Evolutionary conservation across 2,113 vertebrate genomes (phyloP), one percentile per base, ranked within the genome.

Genomic region (Mixornis gularis): DNA sequence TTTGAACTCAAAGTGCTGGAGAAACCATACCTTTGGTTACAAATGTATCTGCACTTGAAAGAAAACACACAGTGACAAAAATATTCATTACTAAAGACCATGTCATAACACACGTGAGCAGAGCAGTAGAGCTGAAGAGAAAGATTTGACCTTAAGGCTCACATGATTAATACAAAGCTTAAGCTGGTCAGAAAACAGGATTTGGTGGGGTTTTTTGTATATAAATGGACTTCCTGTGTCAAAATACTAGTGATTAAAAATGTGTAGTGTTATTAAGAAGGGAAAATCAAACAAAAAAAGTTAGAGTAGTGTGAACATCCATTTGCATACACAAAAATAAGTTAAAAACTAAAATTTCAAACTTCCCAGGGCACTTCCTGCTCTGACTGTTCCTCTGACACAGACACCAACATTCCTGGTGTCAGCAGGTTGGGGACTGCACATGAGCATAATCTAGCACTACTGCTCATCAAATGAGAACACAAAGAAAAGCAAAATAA

Each of bases 51-150:
- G 40, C n/a, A 32, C 25, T 66, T 78, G 24, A 63, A 89, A 62
- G 41, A 79, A 94, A 64, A 60, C 1, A 55, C 17, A 46, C 20
- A 46, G 17, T 68, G 43, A 74, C 44, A 18, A 76, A 91, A 73
- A 34, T 44, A 34, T 77, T 66, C 27, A 43, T 74, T 70, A 74
- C 46, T 38, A 65, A 83, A 81, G 44, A n/a, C 65, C 43, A 16
- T 10, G 36, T 34, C 1, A 0, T 22, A 87, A 76, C 22, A 82
- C 22, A 58, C 0, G 0, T 5, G 8, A 80, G 66, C 51, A 83
- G 36, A 89, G 22, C 29, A 26, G 46, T 3, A 87, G 11, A 77
- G 43, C n/a, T 71, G 40, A 84, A 90, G 43, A 72, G 27, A 76
- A 55, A 74, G 22, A 24, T 56, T 76, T 3, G 3, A 41, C n/a